Conservation (phyloP, 2,797 vertebrate genomes). For the Hypotaenidia philippensis region DNA sequence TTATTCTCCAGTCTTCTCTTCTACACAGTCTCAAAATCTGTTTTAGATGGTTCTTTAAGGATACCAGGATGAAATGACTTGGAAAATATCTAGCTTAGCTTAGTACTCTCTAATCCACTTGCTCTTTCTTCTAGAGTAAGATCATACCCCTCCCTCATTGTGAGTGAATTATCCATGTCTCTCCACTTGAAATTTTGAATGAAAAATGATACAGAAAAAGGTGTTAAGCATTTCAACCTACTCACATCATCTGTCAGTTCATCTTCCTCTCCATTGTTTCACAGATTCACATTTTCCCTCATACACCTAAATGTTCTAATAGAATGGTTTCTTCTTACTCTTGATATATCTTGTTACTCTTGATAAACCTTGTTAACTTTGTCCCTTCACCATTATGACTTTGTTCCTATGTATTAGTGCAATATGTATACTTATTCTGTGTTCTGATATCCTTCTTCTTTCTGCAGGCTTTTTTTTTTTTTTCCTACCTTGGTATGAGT, state of each 20-base stretch:
- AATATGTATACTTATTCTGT: background rate
- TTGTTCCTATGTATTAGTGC: background rate
- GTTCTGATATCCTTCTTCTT: background rate
- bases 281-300: background rate
- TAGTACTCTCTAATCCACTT: background rate
- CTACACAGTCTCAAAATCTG: background rate
- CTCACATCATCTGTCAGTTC: constrained; percentile 39
- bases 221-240: constrained; percentile 40
- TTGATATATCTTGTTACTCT: background rate
- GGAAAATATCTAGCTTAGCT: background rate
- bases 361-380: background rate
- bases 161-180: constrained; percentile 7
- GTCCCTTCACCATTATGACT: background rate
- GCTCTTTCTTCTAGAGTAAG: background rate
- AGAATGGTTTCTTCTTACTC: background rate
- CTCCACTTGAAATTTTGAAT: constrained; percentile 33
- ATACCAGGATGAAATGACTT: background rate
- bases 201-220: constrained; percentile 7
- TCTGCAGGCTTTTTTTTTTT: background rate
- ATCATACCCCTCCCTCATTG: background rate
- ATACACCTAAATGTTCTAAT: background rate
- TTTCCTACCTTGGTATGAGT: background rate
- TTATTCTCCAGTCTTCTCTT: background rate
- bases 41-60: background rate
- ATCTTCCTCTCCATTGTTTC: constrained; percentile 32